Conservation (phyloP, 2,113 vertebrate species). For the Anarrhichthys ocellatus region DNA sequence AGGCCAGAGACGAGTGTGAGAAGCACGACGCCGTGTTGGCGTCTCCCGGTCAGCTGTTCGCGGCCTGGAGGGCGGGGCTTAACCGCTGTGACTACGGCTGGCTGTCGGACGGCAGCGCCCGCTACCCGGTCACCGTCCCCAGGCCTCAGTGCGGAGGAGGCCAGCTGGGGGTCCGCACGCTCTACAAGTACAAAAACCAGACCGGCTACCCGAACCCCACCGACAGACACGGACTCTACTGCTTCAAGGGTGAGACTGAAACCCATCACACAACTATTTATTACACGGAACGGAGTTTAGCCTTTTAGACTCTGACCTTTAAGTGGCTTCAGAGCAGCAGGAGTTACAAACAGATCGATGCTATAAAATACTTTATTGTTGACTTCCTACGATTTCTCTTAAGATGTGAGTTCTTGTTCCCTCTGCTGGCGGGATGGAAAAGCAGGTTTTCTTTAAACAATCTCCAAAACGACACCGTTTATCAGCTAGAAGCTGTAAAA, state of each 20-base stretch:
- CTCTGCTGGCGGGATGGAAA: no score
- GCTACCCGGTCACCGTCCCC: slow-evolving; percentile 91
- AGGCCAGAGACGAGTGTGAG: slow-evolving; percentile 84
- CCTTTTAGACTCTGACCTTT: no score
- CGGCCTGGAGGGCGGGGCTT: slow-evolving; percentile 92
- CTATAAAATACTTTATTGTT: no score
- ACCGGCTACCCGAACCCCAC: slow-evolving; percentile 89
- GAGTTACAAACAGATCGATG: no score
- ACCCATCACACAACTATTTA: no score
- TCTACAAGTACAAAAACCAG: slow-evolving; percentile 91
- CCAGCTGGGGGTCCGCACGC: slow-evolving; percentile 92
- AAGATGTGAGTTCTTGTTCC: no score
- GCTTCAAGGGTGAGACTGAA: slow-evolving; percentile 89
- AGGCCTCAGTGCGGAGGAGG: slow-evolving; percentile 92
- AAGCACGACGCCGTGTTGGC: slow-evolving; percentile 82
- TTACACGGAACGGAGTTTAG: no score
- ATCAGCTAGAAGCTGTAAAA: neutral
- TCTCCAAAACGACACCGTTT: neutral
- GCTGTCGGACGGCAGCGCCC: slow-evolving; percentile 92
- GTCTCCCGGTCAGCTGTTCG: slow-evolving; percentile 89
- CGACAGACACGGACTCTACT: slow-evolving; percentile 90
- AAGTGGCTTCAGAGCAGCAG: no score
- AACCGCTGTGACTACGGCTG: slow-evolving; percentile 94
- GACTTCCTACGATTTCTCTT: no score
- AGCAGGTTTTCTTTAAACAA: no score